Evolutionary conservation across 1,140 invertebrate species (phyloP).

Genomic region (Hestina assimilis): DNA sequence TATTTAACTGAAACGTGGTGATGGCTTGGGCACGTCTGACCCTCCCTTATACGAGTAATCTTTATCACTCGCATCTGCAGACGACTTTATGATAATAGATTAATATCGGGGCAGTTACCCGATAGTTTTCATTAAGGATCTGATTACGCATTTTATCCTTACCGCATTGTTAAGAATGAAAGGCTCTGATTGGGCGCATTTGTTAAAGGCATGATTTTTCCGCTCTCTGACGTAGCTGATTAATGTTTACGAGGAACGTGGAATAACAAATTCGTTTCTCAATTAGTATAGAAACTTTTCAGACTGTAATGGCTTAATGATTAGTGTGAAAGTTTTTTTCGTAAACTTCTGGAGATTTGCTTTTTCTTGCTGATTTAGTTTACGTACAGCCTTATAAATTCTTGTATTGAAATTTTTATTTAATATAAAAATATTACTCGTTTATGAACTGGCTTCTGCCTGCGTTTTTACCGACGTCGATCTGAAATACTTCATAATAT

Average conservation of each 20-base stretch:
- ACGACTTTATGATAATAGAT: conserved; percentile 62
- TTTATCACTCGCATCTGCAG: conserved; percentile 46
- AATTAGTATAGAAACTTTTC: conserved; percentile 30
- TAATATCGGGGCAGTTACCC: conserved; percentile 45
- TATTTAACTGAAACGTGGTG: conserved; percentile 2
- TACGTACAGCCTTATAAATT: too few relatives aligned
- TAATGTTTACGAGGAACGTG: conserved; percentile 23
- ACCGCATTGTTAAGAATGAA: conserved; percentile 56
- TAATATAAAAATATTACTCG: too few relatives aligned
- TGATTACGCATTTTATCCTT: conserved; percentile 63
- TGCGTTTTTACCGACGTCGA: too few relatives aligned
- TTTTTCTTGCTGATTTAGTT: neutral
- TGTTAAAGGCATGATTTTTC: conserved; percentile 60
- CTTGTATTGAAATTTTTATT: too few relatives aligned
- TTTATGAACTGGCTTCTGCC: too few relatives aligned
- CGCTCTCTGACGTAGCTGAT: conserved; percentile 28
- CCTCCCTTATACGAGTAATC: conserved; percentile 9
- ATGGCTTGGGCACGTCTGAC: conserved; percentile 1
- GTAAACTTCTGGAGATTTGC: neutral
- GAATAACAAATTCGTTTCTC: conserved; percentile 22
- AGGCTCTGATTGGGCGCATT: conserved; percentile 65
- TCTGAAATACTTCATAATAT: too few relatives aligned
- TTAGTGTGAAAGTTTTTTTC: conserved; percentile 25
- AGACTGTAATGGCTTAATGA: conserved; percentile 29
- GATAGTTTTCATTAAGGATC: conserved; percentile 67